Conservation (phyloP, 2,797 vertebrate genomes). For the Gymnoscopelus braueri region DNA sequence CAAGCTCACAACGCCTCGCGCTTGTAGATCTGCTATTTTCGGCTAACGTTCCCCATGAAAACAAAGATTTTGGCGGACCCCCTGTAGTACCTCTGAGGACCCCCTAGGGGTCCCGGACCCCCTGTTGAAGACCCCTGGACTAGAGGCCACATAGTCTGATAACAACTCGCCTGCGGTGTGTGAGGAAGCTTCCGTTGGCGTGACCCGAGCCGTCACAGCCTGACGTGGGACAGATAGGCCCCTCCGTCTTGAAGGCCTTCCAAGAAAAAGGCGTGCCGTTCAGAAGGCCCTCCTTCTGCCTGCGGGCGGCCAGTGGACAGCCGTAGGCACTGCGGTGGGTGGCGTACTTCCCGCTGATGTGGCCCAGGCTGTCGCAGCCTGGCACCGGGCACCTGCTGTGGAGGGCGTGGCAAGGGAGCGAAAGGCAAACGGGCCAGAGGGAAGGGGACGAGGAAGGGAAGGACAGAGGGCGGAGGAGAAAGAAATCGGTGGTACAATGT, state of each 20-base stretch:
- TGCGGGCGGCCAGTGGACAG: conserved; percentile 92
- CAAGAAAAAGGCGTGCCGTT: conserved; percentile 94
- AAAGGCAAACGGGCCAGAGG: neutral
- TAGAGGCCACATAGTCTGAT: too few relatives aligned
- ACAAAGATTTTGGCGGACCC: too few relatives aligned
- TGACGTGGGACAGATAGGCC: conserved; percentile 92
- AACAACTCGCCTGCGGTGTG: conserved; percentile 91
- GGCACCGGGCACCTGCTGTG: conserved; percentile 92
- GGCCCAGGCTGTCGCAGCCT: conserved; percentile 95
- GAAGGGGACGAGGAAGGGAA: neutral
- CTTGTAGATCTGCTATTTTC: too few relatives aligned
- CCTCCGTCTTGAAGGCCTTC: conserved; percentile 96
- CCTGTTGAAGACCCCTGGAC: neutral
- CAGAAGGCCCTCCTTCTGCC: conserved; percentile 95
- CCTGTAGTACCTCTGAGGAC: too few relatives aligned
- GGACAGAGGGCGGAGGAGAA: conserved; percentile 8
- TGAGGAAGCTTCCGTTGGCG: conserved; percentile 97
- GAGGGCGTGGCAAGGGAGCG: conserved; percentile 14
- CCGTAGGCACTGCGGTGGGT: conserved; percentile 97
- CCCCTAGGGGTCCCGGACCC: too few relatives aligned
- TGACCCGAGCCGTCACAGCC: conserved; percentile 97
- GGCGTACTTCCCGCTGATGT: conserved; percentile 98
- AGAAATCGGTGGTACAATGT: conserved; percentile 31
- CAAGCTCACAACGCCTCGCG: too few relatives aligned
- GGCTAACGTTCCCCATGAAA: too few relatives aligned